Evolutionary conservation across 2,797 vertebrate genomes (phyloP), one percentile per base, ranked within the genome.

Genomic region (Sardinella longiceps): DNA sequence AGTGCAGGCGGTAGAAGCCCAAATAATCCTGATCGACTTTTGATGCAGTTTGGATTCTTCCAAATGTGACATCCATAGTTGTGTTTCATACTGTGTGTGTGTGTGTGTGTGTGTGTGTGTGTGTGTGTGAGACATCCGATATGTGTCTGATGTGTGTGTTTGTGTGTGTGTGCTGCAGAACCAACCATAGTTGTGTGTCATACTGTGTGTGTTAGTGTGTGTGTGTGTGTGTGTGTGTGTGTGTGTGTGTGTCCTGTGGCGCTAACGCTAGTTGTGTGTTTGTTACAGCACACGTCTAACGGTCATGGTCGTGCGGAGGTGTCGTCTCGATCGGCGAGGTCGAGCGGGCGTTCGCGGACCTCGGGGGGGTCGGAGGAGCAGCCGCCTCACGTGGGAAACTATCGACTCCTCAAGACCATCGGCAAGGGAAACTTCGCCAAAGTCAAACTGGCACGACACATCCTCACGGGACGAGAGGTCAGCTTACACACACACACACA

Each of bases 371-470:
- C 96, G 45, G 89, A 96, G 1, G 98, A 99, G n/a, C 97, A 98
- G 87, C 97, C 97, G 87, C 97, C 98, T 0, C 97, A 99, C 84
- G 96, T 99, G 84, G 98, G 98, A 50, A 99, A 99, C 95, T 99
- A 99, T 95, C 95, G 98, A 87, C 97, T 99, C 86, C 96, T 99
- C 74, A 99, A 99, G 94, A 99, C 98, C 5, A 99, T 99, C 86
- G 98, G 98, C 89, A 99, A 99, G 93, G 98, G 98, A 87, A 99
- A 99, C 92, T 99, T 99, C 83, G 98, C 98, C 90, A 99, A 99
- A 95, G 98, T 99, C 89, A 99, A 99, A 84, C 94, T 99, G 92
- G 98, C 97, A 83, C 95, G 98, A 84, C 97, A 99, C 92, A 99
- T 98, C 92, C 97, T 99, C 80, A 99, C 97, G 10, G 97, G 97